Conservation (phyloP, 1,140 invertebrate species). For the Dreissena rostriformis region DNA sequence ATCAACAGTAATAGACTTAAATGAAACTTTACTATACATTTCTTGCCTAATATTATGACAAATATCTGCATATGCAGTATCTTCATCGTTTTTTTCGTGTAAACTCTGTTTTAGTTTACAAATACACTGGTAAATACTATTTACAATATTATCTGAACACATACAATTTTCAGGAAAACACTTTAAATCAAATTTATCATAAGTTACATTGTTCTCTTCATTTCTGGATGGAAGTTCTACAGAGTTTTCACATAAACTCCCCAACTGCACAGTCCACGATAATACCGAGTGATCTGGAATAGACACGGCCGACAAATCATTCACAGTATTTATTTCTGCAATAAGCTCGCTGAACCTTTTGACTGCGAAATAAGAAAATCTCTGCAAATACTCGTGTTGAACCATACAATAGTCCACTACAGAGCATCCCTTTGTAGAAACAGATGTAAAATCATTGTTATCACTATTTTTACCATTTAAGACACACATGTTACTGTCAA, state of each 20-base stretch:
- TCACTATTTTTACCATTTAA: conserved; percentile 32
- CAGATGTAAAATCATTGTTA: conserved; percentile 48
- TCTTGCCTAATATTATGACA: neutral
- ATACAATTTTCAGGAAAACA: neutral
- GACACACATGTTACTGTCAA: conserved; percentile 34
- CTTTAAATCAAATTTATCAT: conserved; percentile 29
- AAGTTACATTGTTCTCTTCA: neutral
- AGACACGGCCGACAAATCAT: neutral
- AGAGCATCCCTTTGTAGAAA: conserved; percentile 21
- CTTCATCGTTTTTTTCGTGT: neutral
- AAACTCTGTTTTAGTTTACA: conserved; percentile 19
- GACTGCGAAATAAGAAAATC: conserved; percentile 10
- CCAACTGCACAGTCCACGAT: neutral
- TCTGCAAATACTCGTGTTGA: conserved; percentile 18
- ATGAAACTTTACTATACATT: neutral
- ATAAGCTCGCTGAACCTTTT: neutral
- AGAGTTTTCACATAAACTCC: neutral
- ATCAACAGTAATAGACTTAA: neutral
- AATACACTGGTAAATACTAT: neutral
- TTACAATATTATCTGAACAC: neutral
- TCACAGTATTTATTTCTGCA: neutral
- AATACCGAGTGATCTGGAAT: conserved; percentile 24
- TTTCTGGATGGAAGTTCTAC: neutral
- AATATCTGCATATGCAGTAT: neutral
- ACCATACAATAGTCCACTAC: conserved; percentile 50